Evolutionary conservation across 92 coral and sea anemone genomes (phyloP).

Genomic region (Isaurus tuberculatus): DNA sequence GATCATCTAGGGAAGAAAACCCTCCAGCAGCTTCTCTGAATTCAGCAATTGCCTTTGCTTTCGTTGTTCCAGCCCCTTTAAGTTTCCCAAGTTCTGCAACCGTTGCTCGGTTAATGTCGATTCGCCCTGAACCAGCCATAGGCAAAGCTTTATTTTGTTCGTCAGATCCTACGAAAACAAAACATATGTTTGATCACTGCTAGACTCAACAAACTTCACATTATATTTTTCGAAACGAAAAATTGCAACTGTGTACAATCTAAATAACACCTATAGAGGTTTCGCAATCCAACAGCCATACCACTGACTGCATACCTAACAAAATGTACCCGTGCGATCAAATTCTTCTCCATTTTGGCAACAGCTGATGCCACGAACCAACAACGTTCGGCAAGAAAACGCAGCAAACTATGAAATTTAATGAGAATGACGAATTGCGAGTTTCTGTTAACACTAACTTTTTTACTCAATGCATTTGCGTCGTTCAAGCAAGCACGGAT

Average conservation of each 20-base stretch:
- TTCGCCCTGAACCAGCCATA: conserved; percentile 87
- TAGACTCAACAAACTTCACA: background rate
- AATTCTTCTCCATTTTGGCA: background rate
- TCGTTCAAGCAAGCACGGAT: conserved; percentile 10
- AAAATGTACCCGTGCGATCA: background rate
- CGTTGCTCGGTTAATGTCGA: conserved; percentile 92
- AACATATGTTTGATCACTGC: background rate
- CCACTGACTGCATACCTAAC: background rate
- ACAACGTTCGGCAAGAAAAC: background rate
- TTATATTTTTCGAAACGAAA: too few relatives aligned
- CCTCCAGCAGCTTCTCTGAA: conserved; percentile 92
- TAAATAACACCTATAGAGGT: conserved; percentile 27
- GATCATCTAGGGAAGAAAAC: conserved; percentile 82
- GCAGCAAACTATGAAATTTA: background rate
- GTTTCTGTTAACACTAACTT: background rate
- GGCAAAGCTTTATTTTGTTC: conserved; percentile 38
- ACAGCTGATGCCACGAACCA: conserved; percentile 38
- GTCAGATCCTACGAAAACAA: conserved; percentile 34
- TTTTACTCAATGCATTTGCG: background rate
- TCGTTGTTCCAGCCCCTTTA: conserved; percentile 89
- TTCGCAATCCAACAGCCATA: background rate
- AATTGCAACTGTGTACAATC: background rate
- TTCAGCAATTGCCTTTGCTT: conserved; percentile 87
- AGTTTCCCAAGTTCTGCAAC: conserved; percentile 83
- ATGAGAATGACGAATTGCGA: background rate